These are phyloP conservation scores for Argopecten irradians DNA, from an alignment of 1,140 invertebrate genomes.

Conservation along the genomic window DNA sequence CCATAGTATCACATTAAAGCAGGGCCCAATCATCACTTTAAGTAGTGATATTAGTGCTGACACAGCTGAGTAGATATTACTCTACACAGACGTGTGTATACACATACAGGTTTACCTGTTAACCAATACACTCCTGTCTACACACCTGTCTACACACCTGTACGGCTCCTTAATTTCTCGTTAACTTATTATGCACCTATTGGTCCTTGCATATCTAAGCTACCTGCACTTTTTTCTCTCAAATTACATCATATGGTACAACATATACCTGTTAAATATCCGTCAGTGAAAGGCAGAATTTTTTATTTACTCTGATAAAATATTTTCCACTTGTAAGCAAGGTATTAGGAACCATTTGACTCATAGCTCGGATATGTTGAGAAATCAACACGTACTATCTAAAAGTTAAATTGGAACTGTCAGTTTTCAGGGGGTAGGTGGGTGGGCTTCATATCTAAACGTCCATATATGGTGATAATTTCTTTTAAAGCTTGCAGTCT, in stretches of 20 bases:
- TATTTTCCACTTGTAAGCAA: slow-evolving; percentile 16
- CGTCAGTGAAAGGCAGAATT: neutral
- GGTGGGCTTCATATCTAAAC: neutral
- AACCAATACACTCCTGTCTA: neutral
- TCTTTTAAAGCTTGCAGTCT: too few species aligned
- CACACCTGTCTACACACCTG: neutral
- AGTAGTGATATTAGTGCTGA: neutral
- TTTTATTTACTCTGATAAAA: neutral
- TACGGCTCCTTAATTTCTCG: neutral
- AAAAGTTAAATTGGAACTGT: neutral
- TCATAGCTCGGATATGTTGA: neutral
- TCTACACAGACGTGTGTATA: neutral
- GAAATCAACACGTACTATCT: neutral
- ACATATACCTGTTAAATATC: neutral
- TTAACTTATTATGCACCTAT: neutral
- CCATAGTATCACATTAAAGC: too few species aligned
- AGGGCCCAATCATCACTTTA: neutral
- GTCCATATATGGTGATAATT: neutral
- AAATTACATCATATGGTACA: neutral
- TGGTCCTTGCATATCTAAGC: neutral
- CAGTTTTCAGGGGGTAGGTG: neutral
- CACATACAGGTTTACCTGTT: neutral
- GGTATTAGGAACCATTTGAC: neutral
- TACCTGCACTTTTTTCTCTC: neutral
- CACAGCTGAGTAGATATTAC: neutral